A percentile compares a stretch with the other conserved stretches of the same genome.
These are phyloP conservation scores for Sinelater perroti DNA, from an alignment of 2,888 invertebrate genomes.

Conservation along the genomic window DNA sequence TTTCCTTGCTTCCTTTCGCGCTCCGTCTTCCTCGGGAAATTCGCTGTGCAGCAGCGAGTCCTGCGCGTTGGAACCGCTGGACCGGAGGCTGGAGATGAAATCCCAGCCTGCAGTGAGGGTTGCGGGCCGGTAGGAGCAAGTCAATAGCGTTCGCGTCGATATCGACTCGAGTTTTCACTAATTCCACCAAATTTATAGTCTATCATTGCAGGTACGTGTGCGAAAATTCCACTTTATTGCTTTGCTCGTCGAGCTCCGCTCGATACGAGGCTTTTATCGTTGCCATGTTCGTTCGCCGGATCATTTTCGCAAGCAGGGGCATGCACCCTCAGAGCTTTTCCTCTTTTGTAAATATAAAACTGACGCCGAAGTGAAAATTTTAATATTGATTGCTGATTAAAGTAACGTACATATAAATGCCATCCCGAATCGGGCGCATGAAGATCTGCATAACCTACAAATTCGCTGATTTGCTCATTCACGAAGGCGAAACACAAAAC, in stretches of 20 bases:
- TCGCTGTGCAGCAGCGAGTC: conserved; percentile 35
- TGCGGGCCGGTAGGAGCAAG: conserved; percentile 48
- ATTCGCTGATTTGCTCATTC: too few relatives aligned
- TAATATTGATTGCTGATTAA: too few relatives aligned
- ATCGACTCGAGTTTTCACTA: conserved; percentile 35
- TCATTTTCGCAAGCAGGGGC: not conserved
- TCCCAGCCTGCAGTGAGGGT: conserved; percentile 55
- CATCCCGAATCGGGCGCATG: too few relatives aligned
- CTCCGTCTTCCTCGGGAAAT: conserved; percentile 27
- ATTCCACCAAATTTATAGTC: conserved; percentile 22
- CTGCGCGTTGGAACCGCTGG: conserved; percentile 37
- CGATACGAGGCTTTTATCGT: not conserved
- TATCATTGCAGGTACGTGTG: conserved; percentile 33
- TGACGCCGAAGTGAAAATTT: too few relatives aligned
- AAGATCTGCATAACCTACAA: too few relatives aligned
- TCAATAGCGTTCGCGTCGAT: conserved; percentile 43
- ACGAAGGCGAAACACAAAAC: too few relatives aligned
- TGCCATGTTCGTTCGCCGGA: not conserved
- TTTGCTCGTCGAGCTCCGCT: not conserved
- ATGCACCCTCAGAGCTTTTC: too few relatives aligned
- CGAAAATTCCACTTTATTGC: not conserved
- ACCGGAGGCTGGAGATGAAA: conserved; percentile 39
- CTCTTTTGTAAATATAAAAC: too few relatives aligned
- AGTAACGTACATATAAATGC: too few relatives aligned
- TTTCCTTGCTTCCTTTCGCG: conserved; percentile 28